Percentiles rank a stretch among this genome's conserved stretches.
Evolutionary conservation across 2,888 invertebrate species (phyloP).

Genomic region (Agrochola macilenta): DNA sequence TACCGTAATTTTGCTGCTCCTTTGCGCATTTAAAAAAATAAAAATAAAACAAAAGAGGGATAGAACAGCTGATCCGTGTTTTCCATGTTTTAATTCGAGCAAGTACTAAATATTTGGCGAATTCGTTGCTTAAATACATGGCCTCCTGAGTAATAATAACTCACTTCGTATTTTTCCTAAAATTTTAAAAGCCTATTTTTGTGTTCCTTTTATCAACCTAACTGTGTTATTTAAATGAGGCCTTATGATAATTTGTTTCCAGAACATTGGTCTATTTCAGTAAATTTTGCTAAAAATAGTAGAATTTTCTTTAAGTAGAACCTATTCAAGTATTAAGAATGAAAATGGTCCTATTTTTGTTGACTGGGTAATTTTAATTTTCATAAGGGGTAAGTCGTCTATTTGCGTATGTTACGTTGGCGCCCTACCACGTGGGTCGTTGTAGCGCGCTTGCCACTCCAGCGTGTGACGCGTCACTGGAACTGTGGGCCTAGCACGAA

Average conservation of each 20-base stretch:
- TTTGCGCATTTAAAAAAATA: slow-evolving; percentile 38
- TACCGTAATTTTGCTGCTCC: slow-evolving; percentile 37
- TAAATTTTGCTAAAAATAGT: background rate
- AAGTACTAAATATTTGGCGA: slow-evolving; percentile 57
- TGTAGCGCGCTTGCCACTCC: background rate
- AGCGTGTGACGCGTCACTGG: slow-evolving; percentile 23
- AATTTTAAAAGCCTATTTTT: slow-evolving; percentile 35
- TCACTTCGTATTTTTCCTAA: slow-evolving; percentile 37
- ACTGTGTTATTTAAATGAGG: slow-evolving; percentile 21
- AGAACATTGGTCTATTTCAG: background rate
- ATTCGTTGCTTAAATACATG: slow-evolving; percentile 45
- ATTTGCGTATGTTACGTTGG: slow-evolving; percentile 16
- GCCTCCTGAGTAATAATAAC: slow-evolving; percentile 45
- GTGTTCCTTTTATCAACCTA: slow-evolving; percentile 7
- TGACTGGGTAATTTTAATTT: slow-evolving; percentile 18
- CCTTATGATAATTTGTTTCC: slow-evolving; percentile 7
- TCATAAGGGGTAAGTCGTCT: background rate
- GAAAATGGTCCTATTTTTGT: background rate
- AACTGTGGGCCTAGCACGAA: background rate
- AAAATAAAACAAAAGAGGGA: slow-evolving; percentile 41
- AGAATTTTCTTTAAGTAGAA: slow-evolving; percentile 1
- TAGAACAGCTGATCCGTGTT: slow-evolving; percentile 53
- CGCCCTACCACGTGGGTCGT: slow-evolving; percentile 13
- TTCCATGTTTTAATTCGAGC: slow-evolving; percentile 48
- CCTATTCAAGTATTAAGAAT: slow-evolving; percentile 5